A percentile compares a stretch with the other conserved stretches of the same genome.
phyloP scores from a whole-genome alignment of 2,113 vertebrate species.

The Myanophis thanlyinensis region DNA sequence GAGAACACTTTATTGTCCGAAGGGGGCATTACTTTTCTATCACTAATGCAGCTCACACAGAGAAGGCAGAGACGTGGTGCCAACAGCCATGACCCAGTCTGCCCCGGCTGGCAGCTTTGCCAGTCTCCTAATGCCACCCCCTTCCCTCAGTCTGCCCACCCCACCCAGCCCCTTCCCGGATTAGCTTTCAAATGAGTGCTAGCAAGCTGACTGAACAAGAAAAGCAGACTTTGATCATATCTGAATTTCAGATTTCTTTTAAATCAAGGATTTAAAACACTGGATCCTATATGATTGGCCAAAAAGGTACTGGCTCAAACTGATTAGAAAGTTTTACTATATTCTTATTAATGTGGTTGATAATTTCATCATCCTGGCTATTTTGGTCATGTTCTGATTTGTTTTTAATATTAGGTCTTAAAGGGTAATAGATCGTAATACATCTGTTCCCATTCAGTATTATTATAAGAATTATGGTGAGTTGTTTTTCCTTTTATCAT shows the following conservation, averaged over 20 bases:
- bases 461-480: neutral
- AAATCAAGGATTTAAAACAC: neutral
- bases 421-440: neutral
- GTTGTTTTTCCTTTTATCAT: neutral
- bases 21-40: conserved; percentile 22
- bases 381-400: neutral
- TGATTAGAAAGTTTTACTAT: neutral
- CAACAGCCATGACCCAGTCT: conserved; percentile 29
- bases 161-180: neutral
- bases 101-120: conserved; percentile 4
- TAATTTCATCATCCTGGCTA: neutral
- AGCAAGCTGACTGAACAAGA: neutral
- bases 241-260: neutral
- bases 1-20: conserved; percentile 5
- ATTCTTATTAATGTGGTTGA: neutral
- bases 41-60: conserved; percentile 37
- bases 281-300: neutral
- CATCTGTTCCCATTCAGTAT: neutral
- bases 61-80: conserved; percentile 17
- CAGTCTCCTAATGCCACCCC: conserved; percentile 9
- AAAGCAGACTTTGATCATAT: neutral
- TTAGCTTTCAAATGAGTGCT: neutral
- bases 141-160: conserved; percentile 9
- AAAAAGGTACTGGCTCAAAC: neutral
- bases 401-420: neutral